Evolutionary conservation across 2,113 vertebrate genomes (phyloP).

Genomic region (Etia nguti): DNA sequence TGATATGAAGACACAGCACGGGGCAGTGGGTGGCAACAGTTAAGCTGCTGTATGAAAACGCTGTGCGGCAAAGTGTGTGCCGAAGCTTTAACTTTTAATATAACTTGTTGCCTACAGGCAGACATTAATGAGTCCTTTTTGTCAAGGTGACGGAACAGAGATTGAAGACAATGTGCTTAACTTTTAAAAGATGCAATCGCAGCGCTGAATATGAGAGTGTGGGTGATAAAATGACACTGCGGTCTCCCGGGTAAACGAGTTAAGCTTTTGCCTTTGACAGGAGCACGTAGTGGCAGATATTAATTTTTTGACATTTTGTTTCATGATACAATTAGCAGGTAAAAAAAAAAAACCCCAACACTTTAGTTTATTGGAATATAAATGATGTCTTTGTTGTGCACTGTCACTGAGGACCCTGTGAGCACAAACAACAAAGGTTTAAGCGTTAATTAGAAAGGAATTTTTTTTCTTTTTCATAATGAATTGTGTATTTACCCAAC

Average conservation of each 20-base stretch:
- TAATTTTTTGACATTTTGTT: background rate
- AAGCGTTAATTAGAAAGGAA: background rate
- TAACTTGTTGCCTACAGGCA: slow-evolving; percentile 31
- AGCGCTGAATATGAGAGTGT: background rate
- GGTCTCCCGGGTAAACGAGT: background rate
- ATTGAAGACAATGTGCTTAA: slow-evolving; percentile 25
- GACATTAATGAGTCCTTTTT: slow-evolving; percentile 40
- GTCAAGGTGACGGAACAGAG: slow-evolving; percentile 46
- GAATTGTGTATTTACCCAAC: background rate
- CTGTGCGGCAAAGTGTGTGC: background rate
- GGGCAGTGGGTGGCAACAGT: slow-evolving; percentile 9
- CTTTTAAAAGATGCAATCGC: slow-evolving; percentile 34
- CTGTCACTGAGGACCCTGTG: background rate
- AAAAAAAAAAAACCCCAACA: background rate
- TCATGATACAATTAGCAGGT: background rate
- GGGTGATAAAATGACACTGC: background rate
- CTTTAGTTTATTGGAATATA: background rate
- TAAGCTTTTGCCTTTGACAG: background rate
- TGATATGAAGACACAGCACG: slow-evolving; percentile 28
- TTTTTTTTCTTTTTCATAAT: background rate
- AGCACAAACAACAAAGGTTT: background rate
- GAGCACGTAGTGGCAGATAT: background rate
- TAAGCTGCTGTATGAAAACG: slow-evolving; percentile 20
- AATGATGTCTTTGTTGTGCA: background rate
- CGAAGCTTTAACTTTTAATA: slow-evolving; percentile 27